Base-by-base conservation (phyloP, 2,113 vertebrate species). In the Nibea coibor region DNA sequence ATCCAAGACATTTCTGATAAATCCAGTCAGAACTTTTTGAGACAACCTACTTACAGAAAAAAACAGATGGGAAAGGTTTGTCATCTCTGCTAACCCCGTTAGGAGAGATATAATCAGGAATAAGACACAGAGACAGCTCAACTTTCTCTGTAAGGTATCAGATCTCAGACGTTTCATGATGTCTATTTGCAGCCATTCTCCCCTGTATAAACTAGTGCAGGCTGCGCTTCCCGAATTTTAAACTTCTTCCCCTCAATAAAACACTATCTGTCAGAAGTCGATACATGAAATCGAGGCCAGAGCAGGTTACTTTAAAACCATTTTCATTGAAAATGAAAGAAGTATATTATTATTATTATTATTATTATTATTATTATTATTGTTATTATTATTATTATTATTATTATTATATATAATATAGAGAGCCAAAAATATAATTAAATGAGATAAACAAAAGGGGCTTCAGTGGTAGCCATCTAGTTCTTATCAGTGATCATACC, bases 141-240 rank as follows among this genome's bases (percentile, higher is more conserved):
- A 6, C 22, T 48, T 69, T 42, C 20, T 47, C 15, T 31, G 12
- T 62, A 15, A 47, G 35, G 9, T 57, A 4, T 77, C 56, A 45
- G 6, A 67, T 67, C 54, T 63, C 56, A 67, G 68, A 61, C 9
- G 10, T 72, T 85, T 85, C 56, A 62, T 72, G 17, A 51, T 56
- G 45, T 77, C 62, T 69, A 56, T 67, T 72, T 20, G 26, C 47
- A 67, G 72, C 66, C 26, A 0, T 31, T 42, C 58, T 68, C 22
- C 35, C 22, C 58, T 3, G 4, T 56, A 54, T 43, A 35, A 59
- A 65, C 31, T 12, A 59, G n/a, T 51, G 15, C 11, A 51, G 17
- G 7, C 12, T 54, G 62, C 35, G 48, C 47, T 80, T 67, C 61
- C 58, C 8, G 5, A 16, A 5, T 69, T 67, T 80, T 10, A 19